Base-by-base conservation (phyloP, 2,797 vertebrate genomes). In the Tamandua tetradactyla region DNA sequence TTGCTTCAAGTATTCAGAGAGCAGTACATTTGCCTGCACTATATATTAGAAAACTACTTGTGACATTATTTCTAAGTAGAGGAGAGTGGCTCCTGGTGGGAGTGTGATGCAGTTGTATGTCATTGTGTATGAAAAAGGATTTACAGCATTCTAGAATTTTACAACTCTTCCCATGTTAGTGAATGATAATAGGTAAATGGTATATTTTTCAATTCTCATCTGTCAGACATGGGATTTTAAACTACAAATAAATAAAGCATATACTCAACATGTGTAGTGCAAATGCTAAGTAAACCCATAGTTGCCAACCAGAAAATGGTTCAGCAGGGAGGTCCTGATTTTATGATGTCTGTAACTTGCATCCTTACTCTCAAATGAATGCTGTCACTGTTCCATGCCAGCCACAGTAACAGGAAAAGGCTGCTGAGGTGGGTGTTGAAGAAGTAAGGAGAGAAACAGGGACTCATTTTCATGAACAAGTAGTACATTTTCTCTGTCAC, bases 51-150 rank as follows among this genome's bases (percentile, higher is more conserved):
- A 98, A 98, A 95, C 3, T 87, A 94, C 94, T 94, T 93, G 95
- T 96, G 98, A 96, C 97, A 97, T 97, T 97, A 98, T 91, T 97
- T 98, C 98, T 97, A 98, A 97, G 97, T 97, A 91, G 40, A 97
- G 97, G 95, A 97, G 87, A 92, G 94, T 96, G 98, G 98, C 98
- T 99, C 98, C 98, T 98, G 98, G 98, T 98, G 98, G 98, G 97
- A 97, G 14, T 97, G 82, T 80, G 95, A 94, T 94, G 96, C 95
- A 97, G 95, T 96, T 96, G 91, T 87, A 93, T 97, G 97, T 98
- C 98, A 98, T 97, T 40, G 98, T 98, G 98, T 98, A 98, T 91
- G 98, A 98, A 94, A 93, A n/a, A 97, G 98, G 97, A 97, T 91
- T 98, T 98, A 95, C 97, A 98, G 97, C 96, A 82, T 97, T 97